Evolutionary conservation across 2,113 vertebrate genomes (phyloP).

Genomic region (Albula glossodonta): DNA sequence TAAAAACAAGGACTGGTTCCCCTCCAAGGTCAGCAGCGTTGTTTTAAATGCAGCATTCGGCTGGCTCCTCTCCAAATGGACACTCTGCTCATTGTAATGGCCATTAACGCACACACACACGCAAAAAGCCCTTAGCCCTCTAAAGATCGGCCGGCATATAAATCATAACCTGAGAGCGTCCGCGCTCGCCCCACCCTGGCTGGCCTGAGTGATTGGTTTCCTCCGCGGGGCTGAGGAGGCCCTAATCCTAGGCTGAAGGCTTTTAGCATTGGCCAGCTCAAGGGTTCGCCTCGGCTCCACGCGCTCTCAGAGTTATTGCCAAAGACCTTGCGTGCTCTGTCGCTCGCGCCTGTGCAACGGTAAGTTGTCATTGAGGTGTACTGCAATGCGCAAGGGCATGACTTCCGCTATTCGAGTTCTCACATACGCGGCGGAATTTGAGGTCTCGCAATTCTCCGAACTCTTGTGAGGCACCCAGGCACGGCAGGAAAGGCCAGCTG

Average conservation of each 20-base stretch:
- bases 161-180: conserved; percentile 25
- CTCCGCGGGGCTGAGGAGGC: background rate
- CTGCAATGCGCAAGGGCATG: background rate
- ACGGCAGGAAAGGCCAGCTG: background rate
- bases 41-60: conserved; percentile 29
- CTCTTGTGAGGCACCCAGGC: background rate
- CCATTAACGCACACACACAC: conserved; percentile 19
- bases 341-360: background rate
- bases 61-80: conserved; percentile 37
- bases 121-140: conserved; percentile 11
- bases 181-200: background rate
- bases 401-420: background rate
- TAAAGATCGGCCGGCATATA: background rate
- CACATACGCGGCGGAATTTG: background rate
- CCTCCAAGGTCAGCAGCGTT: conserved; percentile 53
- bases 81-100: conserved; percentile 35
- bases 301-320: background rate
- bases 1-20: conserved; percentile 1
- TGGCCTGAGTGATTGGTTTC: background rate
- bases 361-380: background rate
- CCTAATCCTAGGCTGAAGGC: background rate
- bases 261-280: background rate
- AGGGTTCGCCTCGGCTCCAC: background rate
- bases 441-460: background rate
- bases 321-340: background rate